Evolutionary conservation across 2,113 vertebrate genomes (phyloP), one percentile per base, ranked within the genome.

Genomic region (Mus pahari): DNA sequence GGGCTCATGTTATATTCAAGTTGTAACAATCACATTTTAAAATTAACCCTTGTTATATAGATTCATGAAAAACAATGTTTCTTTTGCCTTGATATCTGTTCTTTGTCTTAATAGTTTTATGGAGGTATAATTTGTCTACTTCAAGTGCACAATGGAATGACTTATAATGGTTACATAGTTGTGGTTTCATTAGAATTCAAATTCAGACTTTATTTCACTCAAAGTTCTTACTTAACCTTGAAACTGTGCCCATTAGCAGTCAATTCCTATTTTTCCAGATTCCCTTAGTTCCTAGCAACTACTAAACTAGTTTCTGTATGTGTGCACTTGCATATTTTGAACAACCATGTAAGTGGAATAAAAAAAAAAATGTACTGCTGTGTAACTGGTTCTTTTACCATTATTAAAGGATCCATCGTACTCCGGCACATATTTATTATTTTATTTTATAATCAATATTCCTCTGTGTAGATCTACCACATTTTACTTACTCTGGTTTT

Each of bases 51-150:
- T 93, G 36, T 3, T 7, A 26, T 84, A 22, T 33, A 42, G 17
- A 26, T 81, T 95, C 86, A 73, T 66, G 24, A 97, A 93, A 10
- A 92, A 42, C 6, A 86, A 28, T 96, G 71, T 74, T 94, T 74
- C 77, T 55, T 96, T 12, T 64, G 73, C 2, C 26, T 86, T 74
- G 28, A 50, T 55, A 79, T 89, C 64, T 88, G 1, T 90, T 13
- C 14, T 92, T 73, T 81, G 77, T 48, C 20, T 31, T n/a, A 90
- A 93, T 73, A 74, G 17, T 13, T n/a, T 78, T 79, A 74, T n/a
- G 36, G 36, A 88, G 7, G 71, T 82, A n/a, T 5, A 55, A 24
- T 66, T 78, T n/a, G 81, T 83, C n/a, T 12, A 90, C 39, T 90
- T 66, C 36, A 91, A 86, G 24, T 79, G 7, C 78, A 53, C 0